Base-by-base conservation (phyloP, 1,140 invertebrate species). In the Pseudomyrmex flavicornis region DNA sequence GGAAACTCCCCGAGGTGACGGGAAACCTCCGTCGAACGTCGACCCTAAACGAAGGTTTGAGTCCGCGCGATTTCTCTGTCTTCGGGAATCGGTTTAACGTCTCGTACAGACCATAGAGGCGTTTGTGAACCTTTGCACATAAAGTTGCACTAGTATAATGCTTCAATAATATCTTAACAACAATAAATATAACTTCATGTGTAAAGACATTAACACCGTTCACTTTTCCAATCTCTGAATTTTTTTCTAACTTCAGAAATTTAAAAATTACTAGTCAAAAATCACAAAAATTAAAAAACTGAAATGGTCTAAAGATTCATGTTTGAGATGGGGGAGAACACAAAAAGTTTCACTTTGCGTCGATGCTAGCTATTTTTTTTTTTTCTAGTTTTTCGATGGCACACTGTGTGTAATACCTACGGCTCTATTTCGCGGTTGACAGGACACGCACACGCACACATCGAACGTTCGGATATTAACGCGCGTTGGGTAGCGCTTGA, bases 1-100 rank as follows among this genome's bases (percentile, higher is more conserved):
- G 35, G 62, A 72, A 80, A 88, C 76, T 79, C 84, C 84, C 90
- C 85, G 83, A 85, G 86, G 79, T 65, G 65, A 84, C 73, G 77
- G 58, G 59, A 74, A 79, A 66, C 22, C 46, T 46, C 80, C 63
- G 69, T 74, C 86, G 68, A 80, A 79, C 61, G 69, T 79, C 73
- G 61, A 72, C 85, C 77, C 79, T 65, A 69, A 68, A 83, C 75
- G 84, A 87, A 89, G 88, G 88, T 87, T 76, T 80, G 50, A 52
- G 12, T 13, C 22, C 54, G 44, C 20, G 46, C 59, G 72, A 86
- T 62, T 77, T 73, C 50, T 15, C 46, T 20, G 8, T 17, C 58
- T 56, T 10, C 13, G 2, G 2, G 0, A 46, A 56, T 65, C 58
- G 22, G 56, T 62, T 26, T 10, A 50, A 65, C 12, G 1, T 50